Percentiles rank a stretch among this genome's conserved stretches.
Evolutionary conservation across 23 tunicate genomes (phyloP).

Genomic region (Ciona savignyi): DNA sequence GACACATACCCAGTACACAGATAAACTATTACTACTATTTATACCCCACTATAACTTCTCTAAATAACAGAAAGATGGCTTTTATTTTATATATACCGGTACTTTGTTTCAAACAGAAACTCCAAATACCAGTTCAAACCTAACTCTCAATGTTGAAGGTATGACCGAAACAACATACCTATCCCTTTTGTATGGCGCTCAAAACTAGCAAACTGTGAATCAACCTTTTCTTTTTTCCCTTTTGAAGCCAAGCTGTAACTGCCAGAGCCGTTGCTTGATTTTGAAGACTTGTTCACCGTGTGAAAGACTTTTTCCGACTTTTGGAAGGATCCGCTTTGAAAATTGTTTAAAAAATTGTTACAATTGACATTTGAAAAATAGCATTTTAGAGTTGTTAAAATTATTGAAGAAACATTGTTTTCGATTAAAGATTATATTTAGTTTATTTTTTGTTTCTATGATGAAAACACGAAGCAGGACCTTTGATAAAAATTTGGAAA

Average conservation of each 20-base stretch:
- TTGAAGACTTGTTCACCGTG: neutral
- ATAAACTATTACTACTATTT: too few relatives aligned
- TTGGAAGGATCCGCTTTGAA: constrained; percentile 15
- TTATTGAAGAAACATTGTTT: too few relatives aligned
- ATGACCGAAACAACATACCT: constrained; percentile 28
- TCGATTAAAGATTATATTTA: too few relatives aligned
- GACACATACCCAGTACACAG: too few relatives aligned
- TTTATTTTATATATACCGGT: neutral
- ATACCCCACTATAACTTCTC: too few relatives aligned
- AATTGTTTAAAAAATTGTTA: too few relatives aligned
- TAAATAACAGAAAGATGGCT: too few relatives aligned
- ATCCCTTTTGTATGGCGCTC: constrained; percentile 96
- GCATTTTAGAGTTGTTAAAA: too few relatives aligned
- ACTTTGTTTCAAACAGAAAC: neutral
- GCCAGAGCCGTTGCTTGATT: neutral
- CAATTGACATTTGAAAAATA: too few relatives aligned
- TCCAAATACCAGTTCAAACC: neutral
- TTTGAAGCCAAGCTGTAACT: constrained; percentile 31
- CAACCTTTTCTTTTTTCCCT: constrained; percentile 88
- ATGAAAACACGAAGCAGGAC: too few relatives aligned
- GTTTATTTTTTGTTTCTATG: too few relatives aligned
- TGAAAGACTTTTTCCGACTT: constrained; percentile 32
- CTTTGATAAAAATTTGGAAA: too few relatives aligned
- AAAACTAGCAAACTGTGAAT: constrained; percentile 63
- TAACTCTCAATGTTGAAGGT: neutral